Base-by-base conservation (phyloP, 2,113 vertebrate genomes). In the Lophotis ruficrista region DNA sequence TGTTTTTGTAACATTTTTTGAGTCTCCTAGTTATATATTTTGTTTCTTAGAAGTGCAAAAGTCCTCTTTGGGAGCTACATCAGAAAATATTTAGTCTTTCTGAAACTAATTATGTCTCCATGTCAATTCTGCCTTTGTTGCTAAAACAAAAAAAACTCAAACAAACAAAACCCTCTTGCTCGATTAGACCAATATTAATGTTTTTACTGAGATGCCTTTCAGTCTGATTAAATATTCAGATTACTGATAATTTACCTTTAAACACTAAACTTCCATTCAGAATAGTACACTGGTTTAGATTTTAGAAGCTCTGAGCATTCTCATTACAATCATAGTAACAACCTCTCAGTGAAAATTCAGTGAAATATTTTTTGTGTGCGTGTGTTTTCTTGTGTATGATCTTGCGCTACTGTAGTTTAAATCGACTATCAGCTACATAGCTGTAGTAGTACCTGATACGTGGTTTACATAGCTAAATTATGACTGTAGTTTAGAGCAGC, bases 131-230 rank as follows among this genome's bases (percentile, higher is more conserved):
- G 25, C 9, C 30, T 75, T 92, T 80, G 9, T 51, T 83, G 14
- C 13, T 70, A 22, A 48, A 76, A 68, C n/a, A 3, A 43, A 54
- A 30, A 64, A 58, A 16, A 7, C 41, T 43, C 41, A 43, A 43
- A 43, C 41, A 4, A 24, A 10, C 6, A 10, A 25, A 60, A 3
- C 0, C 0, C 4, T 1, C 57, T 68, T 73, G 19, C 20, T 70
- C 87, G 70, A 33, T 70, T 28, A 81, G 27, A 70, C 13, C 56
- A 57, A 4, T 33, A 66, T 15, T 50, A 69, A 12, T 47, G 24
- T 56, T 28, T 86, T 76, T 68, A 23, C 53, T 80, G 28, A 87
- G 12, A 25, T 85, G 10, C 10, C 31, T 83, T 90, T 91, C 41
- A 61, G 16, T 72, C 11, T 19, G 3, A 61, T 76, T 14, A 87